A percentile compares a stretch with the other conserved stretches of the same genome.
Evolutionary conservation across 2,888 invertebrate species (phyloP).

Genomic region (Dryobotodes eremita): DNA sequence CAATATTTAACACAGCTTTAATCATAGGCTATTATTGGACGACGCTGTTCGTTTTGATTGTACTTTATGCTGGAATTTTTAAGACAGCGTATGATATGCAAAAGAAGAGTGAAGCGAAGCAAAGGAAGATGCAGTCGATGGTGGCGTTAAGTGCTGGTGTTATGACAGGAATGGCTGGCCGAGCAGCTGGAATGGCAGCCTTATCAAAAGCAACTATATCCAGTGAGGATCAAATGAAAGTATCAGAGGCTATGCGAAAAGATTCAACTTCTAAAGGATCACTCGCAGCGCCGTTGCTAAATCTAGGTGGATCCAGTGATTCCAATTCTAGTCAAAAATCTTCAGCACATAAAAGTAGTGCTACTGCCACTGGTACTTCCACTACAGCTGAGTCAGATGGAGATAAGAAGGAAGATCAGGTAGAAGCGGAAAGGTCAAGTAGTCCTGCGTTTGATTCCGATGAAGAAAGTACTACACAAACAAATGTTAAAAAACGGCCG

Average conservation of each 20-base stretch:
- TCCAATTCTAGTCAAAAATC: slow-evolving; percentile 92
- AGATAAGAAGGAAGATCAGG: slow-evolving; percentile 88
- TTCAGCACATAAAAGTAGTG: slow-evolving; percentile 90
- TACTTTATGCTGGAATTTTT: slow-evolving; percentile 99
- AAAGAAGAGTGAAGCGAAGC: slow-evolving; percentile 98
- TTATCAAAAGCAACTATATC: slow-evolving; percentile 94
- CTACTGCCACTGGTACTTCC: slow-evolving; percentile 90
- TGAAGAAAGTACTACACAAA: slow-evolving; percentile 94
- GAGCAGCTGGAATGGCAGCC: slow-evolving; percentile 96
- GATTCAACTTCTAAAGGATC: slow-evolving; percentile 84
- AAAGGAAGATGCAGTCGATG: slow-evolving; percentile 98
- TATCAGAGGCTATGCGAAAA: slow-evolving; percentile 83
- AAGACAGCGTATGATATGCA: slow-evolving; percentile 99
- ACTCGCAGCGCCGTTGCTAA: slow-evolving; percentile 83
- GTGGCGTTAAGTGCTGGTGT: slow-evolving; percentile 97
- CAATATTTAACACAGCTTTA: slow-evolving; percentile 98
- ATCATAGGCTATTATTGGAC: slow-evolving; percentile 99
- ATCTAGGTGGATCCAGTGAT: slow-evolving; percentile 89
- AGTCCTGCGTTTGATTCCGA: slow-evolving; percentile 98
- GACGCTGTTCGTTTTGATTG: slow-evolving; percentile 98
- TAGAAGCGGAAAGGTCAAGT: slow-evolving; percentile 95
- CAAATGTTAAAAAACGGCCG: slow-evolving; percentile 91
- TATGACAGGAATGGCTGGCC: slow-evolving; percentile 97
- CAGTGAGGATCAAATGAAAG: slow-evolving; percentile 93
- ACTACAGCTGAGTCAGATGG: slow-evolving; percentile 89